phyloP scores from a whole-genome alignment of 2,797 vertebrate species.

The Lagodon rhomboides region DNA sequence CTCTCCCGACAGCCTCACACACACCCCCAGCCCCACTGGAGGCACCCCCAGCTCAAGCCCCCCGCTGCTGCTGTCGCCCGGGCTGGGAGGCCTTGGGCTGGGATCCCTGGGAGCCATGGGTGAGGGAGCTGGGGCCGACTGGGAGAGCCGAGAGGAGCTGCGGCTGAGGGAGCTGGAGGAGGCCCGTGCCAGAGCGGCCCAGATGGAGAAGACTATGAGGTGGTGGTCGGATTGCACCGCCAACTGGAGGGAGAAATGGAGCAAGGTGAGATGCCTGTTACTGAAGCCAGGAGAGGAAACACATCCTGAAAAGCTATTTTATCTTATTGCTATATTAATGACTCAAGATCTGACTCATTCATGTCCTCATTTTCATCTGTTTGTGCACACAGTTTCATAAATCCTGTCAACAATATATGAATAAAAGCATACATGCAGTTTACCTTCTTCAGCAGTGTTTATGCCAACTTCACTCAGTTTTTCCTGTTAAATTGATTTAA shows the following conservation, averaged over 20 bases:
- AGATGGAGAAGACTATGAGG: slow-evolving; percentile 99
- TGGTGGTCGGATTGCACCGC: slow-evolving; percentile 99
- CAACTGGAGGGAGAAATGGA: slow-evolving; percentile 99
- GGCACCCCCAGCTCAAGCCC: slow-evolving; percentile 92
- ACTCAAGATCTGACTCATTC: background rate
- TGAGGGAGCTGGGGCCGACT: slow-evolving; percentile 88
- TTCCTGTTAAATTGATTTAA: no score
- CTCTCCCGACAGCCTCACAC: slow-evolving; percentile 87
- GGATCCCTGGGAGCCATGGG: slow-evolving; percentile 73
- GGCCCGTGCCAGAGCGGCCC: slow-evolving; percentile 92
- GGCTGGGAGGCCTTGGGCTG: slow-evolving; percentile 78
- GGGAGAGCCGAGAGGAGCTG: slow-evolving; percentile 97
- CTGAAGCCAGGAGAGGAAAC: background rate
- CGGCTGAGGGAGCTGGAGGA: slow-evolving; percentile 96
- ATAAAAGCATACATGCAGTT: no score
- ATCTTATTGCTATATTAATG: background rate
- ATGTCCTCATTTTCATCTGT: background rate
- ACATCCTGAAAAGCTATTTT: background rate
- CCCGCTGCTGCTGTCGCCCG: slow-evolving; percentile 86
- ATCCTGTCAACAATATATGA: background rate
- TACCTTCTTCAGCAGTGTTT: background rate
- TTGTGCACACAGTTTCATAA: background rate
- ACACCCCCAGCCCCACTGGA: slow-evolving; percentile 90
- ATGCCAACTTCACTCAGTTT: background rate
- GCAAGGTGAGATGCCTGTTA: slow-evolving; percentile 85